Percentiles rank a stretch among this genome's conserved stretches.
These are phyloP conservation scores for Plebejus argus DNA, from an alignment of 2,888 invertebrate genomes.

Conservation along the genomic window DNA sequence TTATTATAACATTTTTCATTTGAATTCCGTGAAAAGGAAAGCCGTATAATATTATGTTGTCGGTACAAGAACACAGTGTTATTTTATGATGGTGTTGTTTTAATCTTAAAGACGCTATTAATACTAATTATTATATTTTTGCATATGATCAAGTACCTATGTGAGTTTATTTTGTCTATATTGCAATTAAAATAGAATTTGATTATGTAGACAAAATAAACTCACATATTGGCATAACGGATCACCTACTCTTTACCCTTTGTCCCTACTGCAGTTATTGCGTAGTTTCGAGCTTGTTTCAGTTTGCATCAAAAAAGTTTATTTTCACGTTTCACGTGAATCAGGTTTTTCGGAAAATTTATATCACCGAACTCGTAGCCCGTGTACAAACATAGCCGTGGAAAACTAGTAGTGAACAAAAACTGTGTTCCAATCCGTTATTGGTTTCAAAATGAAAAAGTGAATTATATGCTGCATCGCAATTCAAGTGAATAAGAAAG, in stretches of 20 bases:
- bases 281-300: conserved; percentile 8
- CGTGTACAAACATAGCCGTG: neutral
- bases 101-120: too few relatives aligned
- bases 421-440: neutral
- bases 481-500: neutral
- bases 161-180: too few relatives aligned
- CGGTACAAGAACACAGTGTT: neutral
- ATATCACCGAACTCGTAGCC: neutral
- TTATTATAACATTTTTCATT: too few relatives aligned
- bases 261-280: neutral
- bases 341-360: neutral
- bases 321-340: neutral
- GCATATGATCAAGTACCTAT: too few relatives aligned
- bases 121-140: too few relatives aligned
- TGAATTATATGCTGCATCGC: neutral
- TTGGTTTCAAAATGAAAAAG: neutral
- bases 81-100: too few relatives aligned
- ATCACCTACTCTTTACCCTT: neutral
- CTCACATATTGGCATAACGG: too few relatives aligned
- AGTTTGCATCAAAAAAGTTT: neutral
- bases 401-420: neutral
- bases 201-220: too few relatives aligned
- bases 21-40: neutral
- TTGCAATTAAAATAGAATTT: too few relatives aligned
- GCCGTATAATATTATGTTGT: neutral